Conservation (phyloP, 1,140 invertebrate species). For the Caenorhabditis latens region DNA sequence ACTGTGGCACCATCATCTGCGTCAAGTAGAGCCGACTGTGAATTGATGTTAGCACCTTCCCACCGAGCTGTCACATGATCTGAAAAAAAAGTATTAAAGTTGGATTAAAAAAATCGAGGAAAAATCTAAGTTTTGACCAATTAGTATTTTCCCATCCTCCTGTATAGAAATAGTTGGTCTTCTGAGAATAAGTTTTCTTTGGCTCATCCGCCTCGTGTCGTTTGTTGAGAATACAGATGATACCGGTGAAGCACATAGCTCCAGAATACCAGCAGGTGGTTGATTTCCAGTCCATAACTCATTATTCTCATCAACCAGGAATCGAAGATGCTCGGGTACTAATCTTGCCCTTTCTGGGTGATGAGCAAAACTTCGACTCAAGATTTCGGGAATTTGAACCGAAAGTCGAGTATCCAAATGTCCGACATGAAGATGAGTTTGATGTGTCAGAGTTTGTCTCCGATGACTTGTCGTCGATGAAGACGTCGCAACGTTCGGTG, state of each 20-base stretch:
- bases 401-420: slow-evolving; percentile 62
- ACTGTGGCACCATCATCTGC: slow-evolving; percentile 75
- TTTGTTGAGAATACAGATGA: slow-evolving; percentile 64
- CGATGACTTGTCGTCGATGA: slow-evolving; percentile 57
- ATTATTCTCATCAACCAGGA: slow-evolving; percentile 36
- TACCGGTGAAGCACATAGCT: slow-evolving; percentile 60
- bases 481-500: slow-evolving; percentile 62
- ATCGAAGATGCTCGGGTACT: not conserved
- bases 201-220: slow-evolving; percentile 62
- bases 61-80: slow-evolving; percentile 76
- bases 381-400: slow-evolving; percentile 64
- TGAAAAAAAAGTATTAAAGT: slow-evolving; percentile 61
- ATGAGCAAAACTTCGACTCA: slow-evolving; percentile 41
- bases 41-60: slow-evolving; percentile 75
- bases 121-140: slow-evolving; percentile 67
- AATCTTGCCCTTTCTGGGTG: slow-evolving; percentile 6
- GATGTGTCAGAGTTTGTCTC: slow-evolving; percentile 64
- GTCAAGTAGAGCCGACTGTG: slow-evolving; percentile 71
- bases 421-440: slow-evolving; percentile 65
- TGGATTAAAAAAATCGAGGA: not conserved
- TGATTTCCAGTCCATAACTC: slow-evolving; percentile 21
- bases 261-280: slow-evolving; percentile 32
- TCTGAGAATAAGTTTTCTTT: slow-evolving; percentile 67
- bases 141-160: slow-evolving; percentile 76
- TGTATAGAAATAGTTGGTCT: slow-evolving; percentile 77